A percentile compares a stretch with the other conserved stretches of the same genome.
Evolutionary conservation across 2,113 vertebrate genomes (phyloP).

Genomic region (Varanus salvator): DNA sequence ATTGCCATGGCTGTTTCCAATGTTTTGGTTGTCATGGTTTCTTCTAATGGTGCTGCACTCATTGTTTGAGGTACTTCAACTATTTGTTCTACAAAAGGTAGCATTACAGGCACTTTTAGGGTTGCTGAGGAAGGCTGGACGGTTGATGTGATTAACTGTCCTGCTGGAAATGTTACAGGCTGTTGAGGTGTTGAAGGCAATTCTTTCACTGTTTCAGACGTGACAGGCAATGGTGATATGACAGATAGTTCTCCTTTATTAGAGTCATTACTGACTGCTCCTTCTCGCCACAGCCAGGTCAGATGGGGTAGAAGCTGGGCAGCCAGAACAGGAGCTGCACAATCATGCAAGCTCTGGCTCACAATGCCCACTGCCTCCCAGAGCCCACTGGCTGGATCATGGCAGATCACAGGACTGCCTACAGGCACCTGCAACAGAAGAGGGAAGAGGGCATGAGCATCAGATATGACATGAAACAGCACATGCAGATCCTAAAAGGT

Average conservation of each 20-base stretch:
- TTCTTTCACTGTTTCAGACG: background rate
- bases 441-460: background rate
- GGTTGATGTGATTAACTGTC: background rate
- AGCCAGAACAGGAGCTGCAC: constrained; percentile 18
- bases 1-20: background rate
- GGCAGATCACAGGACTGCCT: constrained; percentile 28
- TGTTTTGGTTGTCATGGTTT: background rate
- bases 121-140: background rate
- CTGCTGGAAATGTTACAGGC: background rate
- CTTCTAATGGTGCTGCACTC: too few relatives aligned
- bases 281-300: background rate
- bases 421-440: constrained; percentile 9
- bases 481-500: background rate
- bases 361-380: constrained; percentile 21
- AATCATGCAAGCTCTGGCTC: background rate
- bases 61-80: background rate
- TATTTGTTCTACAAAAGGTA: background rate
- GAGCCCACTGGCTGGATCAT: background rate
- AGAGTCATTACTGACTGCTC: background rate
- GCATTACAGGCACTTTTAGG: background rate
- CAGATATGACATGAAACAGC: background rate
- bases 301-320: constrained; percentile 11
- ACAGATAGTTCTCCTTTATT: background rate
- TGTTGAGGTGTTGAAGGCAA: background rate
- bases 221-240: background rate